Evolutionary conservation across 2,888 invertebrate genomes (phyloP).

Genomic region (Ornithoptera alexandrae): DNA sequence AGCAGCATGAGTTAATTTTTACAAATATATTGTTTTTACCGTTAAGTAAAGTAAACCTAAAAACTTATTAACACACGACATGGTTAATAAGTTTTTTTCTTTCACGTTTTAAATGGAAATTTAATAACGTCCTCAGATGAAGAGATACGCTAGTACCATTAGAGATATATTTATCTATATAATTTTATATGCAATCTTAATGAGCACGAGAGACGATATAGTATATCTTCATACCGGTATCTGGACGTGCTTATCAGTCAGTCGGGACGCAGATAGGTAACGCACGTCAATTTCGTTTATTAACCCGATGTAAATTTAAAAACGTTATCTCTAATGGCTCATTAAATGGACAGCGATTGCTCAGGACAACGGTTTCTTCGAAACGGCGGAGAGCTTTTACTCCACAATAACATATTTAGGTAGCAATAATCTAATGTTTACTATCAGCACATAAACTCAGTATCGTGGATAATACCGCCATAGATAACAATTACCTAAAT

Average conservation of each 20-base stretch:
- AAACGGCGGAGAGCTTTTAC: not conserved
- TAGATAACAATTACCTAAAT: no score
- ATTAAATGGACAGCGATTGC: conserved; percentile 14
- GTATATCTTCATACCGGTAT: conserved; percentile 13
- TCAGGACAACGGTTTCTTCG: conserved; percentile 4
- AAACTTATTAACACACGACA: not conserved
- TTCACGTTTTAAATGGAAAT: conserved; percentile 22
- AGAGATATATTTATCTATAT: conserved; percentile 20
- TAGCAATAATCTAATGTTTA: not conserved
- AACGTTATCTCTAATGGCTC: conserved; percentile 14
- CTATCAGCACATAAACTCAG: not conserved
- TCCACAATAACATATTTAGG: not conserved
- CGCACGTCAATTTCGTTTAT: not conserved
- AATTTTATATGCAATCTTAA: conserved; percentile 29
- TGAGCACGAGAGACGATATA: conserved; percentile 11
- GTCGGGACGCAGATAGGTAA: conserved; percentile 5
- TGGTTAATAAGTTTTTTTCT: conserved; percentile 1
- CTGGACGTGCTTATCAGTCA: conserved; percentile 10
- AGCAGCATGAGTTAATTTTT: no score
- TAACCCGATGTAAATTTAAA: conserved; percentile 20
- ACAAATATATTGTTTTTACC: not conserved
- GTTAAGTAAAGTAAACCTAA: not conserved
- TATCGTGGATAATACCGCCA: no score
- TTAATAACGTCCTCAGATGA: conserved; percentile 25
- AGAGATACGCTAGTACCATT: conserved; percentile 19